phyloP scores from a whole-genome alignment of 2,888 invertebrate genomes.

The Subacronicta megacephala region DNA sequence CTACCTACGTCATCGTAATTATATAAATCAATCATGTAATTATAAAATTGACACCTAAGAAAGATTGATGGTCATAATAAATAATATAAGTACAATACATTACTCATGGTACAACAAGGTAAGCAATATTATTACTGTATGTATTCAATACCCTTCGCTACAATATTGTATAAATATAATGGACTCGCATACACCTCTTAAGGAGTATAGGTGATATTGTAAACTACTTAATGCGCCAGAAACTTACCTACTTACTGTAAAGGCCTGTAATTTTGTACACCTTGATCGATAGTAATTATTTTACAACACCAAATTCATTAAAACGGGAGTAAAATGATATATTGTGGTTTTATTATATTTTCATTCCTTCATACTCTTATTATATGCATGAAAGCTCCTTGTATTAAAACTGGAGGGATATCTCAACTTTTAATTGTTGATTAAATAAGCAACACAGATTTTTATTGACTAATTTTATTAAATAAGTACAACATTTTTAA shows the following conservation, averaged over 20 bases:
- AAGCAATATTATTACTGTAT: slow-evolving; percentile 78
- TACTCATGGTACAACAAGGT: slow-evolving; percentile 77
- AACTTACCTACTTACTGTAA: slow-evolving; percentile 80
- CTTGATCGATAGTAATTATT: slow-evolving; percentile 84
- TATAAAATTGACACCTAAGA: slow-evolving; percentile 67
- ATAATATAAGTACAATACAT: slow-evolving; percentile 70
- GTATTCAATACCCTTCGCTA: slow-evolving; percentile 73
- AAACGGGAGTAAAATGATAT: slow-evolving; percentile 77
- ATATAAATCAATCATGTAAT: slow-evolving; percentile 66
- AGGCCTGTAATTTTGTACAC: slow-evolving; percentile 88
- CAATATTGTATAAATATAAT: slow-evolving; percentile 68
- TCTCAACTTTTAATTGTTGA: slow-evolving; percentile 27
- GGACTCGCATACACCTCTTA: slow-evolving; percentile 73
- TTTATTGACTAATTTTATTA: slow-evolving; percentile 2
- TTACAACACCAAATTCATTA: slow-evolving; percentile 85
- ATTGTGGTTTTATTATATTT: slow-evolving; percentile 70
- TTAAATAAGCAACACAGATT: slow-evolving; percentile 7
- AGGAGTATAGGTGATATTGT: slow-evolving; percentile 65
- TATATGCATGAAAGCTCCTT: no score
- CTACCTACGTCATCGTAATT: slow-evolving; percentile 56
- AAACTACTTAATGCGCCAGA: slow-evolving; percentile 74
- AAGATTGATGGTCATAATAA: slow-evolving; percentile 51
- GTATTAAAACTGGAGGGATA: no score
- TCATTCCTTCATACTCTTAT: slow-evolving; percentile 17
- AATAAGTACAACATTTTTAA: background rate